Evolutionary conservation across 2,888 invertebrate species (phyloP).

Genomic region (Mimumesa dahlbomi): DNA sequence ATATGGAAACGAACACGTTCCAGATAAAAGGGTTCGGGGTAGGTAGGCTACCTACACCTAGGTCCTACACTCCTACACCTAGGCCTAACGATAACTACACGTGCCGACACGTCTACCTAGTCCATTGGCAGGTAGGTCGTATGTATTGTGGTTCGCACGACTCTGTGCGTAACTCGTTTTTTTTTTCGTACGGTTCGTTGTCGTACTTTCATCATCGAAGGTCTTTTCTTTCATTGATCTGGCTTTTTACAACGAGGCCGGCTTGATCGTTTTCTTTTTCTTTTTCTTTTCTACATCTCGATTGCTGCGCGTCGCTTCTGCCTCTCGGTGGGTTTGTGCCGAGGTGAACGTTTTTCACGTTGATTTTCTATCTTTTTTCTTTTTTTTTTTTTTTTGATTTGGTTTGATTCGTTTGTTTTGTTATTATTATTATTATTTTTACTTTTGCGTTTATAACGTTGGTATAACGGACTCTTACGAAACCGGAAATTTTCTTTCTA

Average conservation of each 20-base stretch:
- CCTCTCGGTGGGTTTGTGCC: slow-evolving; percentile 20
- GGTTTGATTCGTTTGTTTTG: too few species aligned
- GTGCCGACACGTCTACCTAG: slow-evolving; percentile 75
- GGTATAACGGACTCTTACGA: too few species aligned
- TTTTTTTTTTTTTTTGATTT: not conserved
- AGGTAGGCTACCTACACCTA: slow-evolving; percentile 75
- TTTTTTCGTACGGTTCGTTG: slow-evolving; percentile 26
- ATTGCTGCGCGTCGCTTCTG: slow-evolving; percentile 32
- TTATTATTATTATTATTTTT: too few species aligned
- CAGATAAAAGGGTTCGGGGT: slow-evolving; percentile 70
- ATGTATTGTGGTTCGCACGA: slow-evolving; percentile 41
- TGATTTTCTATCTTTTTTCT: not conserved
- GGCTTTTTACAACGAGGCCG: slow-evolving; percentile 25
- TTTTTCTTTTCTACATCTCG: slow-evolving; percentile 3
- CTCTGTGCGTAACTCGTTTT: slow-evolving; percentile 24
- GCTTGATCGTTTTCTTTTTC: slow-evolving; percentile 11
- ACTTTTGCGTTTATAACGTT: too few species aligned
- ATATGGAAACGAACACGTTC: slow-evolving; percentile 63
- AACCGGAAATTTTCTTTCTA: too few species aligned
- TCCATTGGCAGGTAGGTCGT: slow-evolving; percentile 51
- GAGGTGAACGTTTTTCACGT: slow-evolving; percentile 3
- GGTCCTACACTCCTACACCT: slow-evolving; percentile 77
- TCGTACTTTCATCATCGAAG: slow-evolving; percentile 11
- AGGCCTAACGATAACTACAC: slow-evolving; percentile 72
- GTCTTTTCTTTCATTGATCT: slow-evolving; percentile 15